These are phyloP conservation scores for Pangasius sanitwongsei DNA, from an alignment of 2,797 vertebrate genomes.

Conservation along the genomic window DNA sequence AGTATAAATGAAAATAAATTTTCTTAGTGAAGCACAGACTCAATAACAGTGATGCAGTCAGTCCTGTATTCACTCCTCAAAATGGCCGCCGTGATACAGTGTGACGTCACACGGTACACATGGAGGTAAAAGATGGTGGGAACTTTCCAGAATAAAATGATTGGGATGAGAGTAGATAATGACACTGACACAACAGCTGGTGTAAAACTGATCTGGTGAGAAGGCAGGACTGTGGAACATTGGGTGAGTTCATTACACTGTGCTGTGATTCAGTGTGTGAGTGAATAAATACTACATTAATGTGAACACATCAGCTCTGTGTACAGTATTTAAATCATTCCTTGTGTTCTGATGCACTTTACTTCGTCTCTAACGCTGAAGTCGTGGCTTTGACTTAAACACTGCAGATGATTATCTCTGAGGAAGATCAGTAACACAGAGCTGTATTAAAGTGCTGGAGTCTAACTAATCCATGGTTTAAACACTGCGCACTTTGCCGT, in stretches of 20 bases:
- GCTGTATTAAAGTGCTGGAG: background rate
- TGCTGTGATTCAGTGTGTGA: slow-evolving; percentile 25
- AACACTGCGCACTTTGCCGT: background rate
- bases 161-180: background rate
- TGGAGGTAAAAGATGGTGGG: background rate
- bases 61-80: background rate
- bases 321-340: slow-evolving; percentile 6
- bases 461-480: background rate
- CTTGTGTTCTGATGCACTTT: background rate
- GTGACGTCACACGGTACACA: background rate
- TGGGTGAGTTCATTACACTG: slow-evolving; percentile 59
- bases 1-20: background rate
- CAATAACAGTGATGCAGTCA: background rate
- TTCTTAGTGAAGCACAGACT: background rate
- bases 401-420: background rate
- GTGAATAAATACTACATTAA: slow-evolving; percentile 35
- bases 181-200: background rate
- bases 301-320: slow-evolving; percentile 4
- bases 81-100: background rate
- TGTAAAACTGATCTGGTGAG: slow-evolving; percentile 26
- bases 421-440: slow-evolving; percentile 4
- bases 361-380: background rate
- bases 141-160: background rate
- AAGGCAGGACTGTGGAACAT: slow-evolving; percentile 61
- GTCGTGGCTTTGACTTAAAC: background rate